Evolutionary conservation across 1,140 invertebrate species (phyloP).

Genomic region (Babylonia areolata): DNA sequence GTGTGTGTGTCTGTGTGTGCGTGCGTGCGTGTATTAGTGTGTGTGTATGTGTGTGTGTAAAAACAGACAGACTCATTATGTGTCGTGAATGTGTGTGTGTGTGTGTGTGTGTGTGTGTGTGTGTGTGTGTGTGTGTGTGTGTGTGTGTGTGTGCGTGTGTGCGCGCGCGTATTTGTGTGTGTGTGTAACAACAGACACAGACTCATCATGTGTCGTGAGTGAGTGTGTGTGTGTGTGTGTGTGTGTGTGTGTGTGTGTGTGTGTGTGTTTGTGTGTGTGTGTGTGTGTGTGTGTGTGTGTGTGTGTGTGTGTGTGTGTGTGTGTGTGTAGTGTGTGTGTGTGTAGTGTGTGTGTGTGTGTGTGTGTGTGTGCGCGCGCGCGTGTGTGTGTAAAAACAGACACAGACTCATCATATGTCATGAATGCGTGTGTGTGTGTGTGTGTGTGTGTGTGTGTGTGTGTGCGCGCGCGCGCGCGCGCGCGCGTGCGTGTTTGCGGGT

Average conservation of each 20-base stretch:
- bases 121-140: constrained; percentile 7
- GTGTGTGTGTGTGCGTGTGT: constrained; percentile 3
- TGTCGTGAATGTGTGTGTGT: background rate
- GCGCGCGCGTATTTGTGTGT: background rate
- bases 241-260: constrained; percentile 11
- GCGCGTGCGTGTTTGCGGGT: background rate
- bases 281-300: background rate
- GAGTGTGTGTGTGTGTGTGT: background rate
- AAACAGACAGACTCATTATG: too few species aligned
- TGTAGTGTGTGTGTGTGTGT: too few species aligned
- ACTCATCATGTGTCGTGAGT: too few species aligned
- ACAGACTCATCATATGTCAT: too few species aligned
- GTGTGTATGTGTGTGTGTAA: background rate
- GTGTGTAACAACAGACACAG: background rate
- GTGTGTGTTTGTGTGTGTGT: background rate
- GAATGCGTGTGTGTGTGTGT: constrained; percentile 2
- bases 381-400: background rate
- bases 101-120: background rate
- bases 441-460: constrained; percentile 3
- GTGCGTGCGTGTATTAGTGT: background rate
- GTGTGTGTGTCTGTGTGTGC: constrained; percentile 9
- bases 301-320: background rate
- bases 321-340: too few species aligned
- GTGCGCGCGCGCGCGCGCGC: background rate
- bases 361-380: too few species aligned